Base-by-base conservation (phyloP, 2,113 vertebrate species). In the Vulpes ferrilata region DNA sequence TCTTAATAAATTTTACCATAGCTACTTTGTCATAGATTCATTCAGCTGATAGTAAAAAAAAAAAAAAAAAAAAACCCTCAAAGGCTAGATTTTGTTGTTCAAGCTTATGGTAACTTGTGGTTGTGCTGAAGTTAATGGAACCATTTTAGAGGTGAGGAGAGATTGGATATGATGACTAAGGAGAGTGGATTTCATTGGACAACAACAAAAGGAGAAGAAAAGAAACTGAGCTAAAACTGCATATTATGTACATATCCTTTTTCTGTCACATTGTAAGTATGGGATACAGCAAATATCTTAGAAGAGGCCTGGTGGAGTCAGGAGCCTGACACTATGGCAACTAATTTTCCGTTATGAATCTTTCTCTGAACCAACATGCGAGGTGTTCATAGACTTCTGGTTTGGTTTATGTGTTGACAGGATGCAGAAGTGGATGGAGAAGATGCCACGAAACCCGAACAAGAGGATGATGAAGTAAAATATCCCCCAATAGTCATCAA, bases 401-500 rank as follows among this genome's bases (percentile, higher is more conserved):
- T 88, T 93, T 98, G 94, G 23, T 93, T 73, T 95, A 90, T 91
- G 98, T 98, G 71, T 84, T 98, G 97, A 97, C 87, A 99, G 80
- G 98, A 99, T 1, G 9, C 98, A 84, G 99, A 99, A 96, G 96
- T 98, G n/a, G 98, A 98, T 6, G 10, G 98, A 94, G 99, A 99
- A 95, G 96, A 98, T 57, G 98, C 96, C 5, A 98, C 98, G 22
- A 99, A 99, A 94, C 99, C 99, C 2, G 99, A 99, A 95, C 97
- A 99, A 95, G 96, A 99, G 74, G 96, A 97, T 3, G 98, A 98
- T 16, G 98, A 97, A 73, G 99, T 99, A 15, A 99, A 98, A 95
- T 94, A 98, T 51, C 97, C 93, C 3, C 98, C 99, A 20, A 93
- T 82, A 35, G 85, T 86, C 76, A 93, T 60, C 76, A 86, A 43